phyloP scores from a whole-genome alignment of 2,888 invertebrate genomes.

The Watsonalla binaria region DNA sequence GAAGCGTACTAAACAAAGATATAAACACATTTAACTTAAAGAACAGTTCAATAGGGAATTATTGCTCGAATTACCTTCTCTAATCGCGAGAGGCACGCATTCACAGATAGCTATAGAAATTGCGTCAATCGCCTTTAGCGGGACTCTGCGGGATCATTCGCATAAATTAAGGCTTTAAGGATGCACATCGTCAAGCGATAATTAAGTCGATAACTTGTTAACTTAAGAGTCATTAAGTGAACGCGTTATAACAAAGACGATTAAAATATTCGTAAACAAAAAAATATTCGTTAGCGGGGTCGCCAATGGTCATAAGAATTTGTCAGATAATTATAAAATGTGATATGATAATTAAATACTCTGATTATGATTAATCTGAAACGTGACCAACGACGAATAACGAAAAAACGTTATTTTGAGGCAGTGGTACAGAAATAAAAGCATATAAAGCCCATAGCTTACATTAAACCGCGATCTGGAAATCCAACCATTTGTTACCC shows the following conservation, averaged over 20 bases:
- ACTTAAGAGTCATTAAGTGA: conserved; percentile 4
- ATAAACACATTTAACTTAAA: conserved; percentile 48
- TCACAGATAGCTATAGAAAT: conserved; percentile 43
- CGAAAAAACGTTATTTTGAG: no score
- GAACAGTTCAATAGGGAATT: conserved; percentile 60
- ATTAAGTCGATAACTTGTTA: conserved; percentile 34
- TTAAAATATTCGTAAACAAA: not conserved
- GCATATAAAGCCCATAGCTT: no score
- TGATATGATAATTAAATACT: no score
- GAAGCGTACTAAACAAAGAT: conserved; percentile 22
- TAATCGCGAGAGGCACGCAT: conserved; percentile 56
- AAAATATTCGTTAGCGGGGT: no score
- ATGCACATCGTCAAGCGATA: conserved; percentile 37
- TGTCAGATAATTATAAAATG: no score
- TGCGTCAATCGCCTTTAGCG: conserved; percentile 34
- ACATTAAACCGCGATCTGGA: no score
- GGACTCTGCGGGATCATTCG: conserved; percentile 24
- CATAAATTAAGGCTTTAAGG: conserved; percentile 49
- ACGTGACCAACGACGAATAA: no score
- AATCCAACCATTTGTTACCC: no score
- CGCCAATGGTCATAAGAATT: no score
- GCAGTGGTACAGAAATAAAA: no score
- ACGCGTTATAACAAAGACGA: no score
- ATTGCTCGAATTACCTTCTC: conserved; percentile 52
- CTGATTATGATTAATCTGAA: no score